phyloP scores from a whole-genome alignment of 2,113 vertebrate species.

The Gopherus flavomarginatus region DNA sequence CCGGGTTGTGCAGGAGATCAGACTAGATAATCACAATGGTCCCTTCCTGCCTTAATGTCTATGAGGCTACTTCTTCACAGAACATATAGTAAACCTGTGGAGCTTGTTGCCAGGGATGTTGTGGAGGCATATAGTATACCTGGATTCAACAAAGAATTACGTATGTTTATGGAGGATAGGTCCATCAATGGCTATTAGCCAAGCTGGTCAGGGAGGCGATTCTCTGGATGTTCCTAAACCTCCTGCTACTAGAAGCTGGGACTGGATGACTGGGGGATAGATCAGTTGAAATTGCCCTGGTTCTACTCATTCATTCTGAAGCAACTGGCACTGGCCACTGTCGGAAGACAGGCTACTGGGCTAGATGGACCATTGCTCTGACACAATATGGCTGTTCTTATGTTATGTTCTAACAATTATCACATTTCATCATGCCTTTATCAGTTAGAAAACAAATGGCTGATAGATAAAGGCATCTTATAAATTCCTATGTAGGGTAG shows the following conservation, averaged over 20 bases:
- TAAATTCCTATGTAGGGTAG: background rate
- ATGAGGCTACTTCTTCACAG: background rate
- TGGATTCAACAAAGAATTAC: background rate
- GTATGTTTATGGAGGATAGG: background rate
- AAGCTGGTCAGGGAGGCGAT: background rate
- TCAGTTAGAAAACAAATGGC: conserved; percentile 9
- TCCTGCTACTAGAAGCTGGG: background rate
- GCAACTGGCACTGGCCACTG: background rate
- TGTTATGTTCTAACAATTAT: background rate
- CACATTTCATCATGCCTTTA: background rate
- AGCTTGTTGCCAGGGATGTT: background rate
- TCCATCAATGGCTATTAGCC: background rate
- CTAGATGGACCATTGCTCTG: background rate
- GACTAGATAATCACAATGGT: background rate
- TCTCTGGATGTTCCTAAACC: background rate
- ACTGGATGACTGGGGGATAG: background rate
- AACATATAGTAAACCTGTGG: background rate
- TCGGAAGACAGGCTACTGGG: background rate
- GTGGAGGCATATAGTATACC: background rate
- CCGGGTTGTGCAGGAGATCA: background rate
- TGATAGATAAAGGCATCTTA: background rate
- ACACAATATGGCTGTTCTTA: background rate
- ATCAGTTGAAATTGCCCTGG: background rate
- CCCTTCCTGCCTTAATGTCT: background rate
- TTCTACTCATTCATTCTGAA: background rate